Conservation (phyloP, 2,888 invertebrate genomes). For the Agrilus cyanescens region DNA sequence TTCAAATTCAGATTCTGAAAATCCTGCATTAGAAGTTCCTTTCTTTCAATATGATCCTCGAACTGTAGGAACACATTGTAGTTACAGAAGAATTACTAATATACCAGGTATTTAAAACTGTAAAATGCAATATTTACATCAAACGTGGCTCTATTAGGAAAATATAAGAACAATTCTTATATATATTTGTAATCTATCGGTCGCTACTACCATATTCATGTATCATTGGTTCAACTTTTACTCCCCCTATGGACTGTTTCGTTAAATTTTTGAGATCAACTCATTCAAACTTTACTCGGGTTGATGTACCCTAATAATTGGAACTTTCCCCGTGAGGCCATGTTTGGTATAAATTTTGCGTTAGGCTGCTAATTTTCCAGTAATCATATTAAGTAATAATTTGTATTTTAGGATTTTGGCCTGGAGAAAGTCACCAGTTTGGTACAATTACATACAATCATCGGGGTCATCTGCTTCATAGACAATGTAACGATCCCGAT, state of each 20-base stretch:
- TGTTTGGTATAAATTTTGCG: no score
- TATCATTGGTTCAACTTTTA: no score
- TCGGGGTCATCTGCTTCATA: slow-evolving; percentile 44
- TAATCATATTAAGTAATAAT: slow-evolving; percentile 4
- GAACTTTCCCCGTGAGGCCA: no score
- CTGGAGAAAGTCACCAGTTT: slow-evolving; percentile 66
- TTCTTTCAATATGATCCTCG: slow-evolving; percentile 49
- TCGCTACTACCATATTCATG: no score
- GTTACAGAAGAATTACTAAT: slow-evolving; percentile 49
- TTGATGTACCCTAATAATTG: no score
- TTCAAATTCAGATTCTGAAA: slow-evolving; percentile 42
- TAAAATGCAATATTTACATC: no score
- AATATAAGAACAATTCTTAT: no score
- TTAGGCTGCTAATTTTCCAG: slow-evolving; percentile 2
- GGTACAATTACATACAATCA: slow-evolving; percentile 65
- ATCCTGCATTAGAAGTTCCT: slow-evolving; percentile 45
- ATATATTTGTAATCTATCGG: no score
- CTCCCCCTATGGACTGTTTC: no score
- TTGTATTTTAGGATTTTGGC: slow-evolving; percentile 66
- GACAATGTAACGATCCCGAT: slow-evolving; percentile 39
- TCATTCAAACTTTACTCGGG: no score
- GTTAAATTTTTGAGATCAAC: no score
- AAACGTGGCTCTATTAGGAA: no score
- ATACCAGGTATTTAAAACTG: slow-evolving; percentile 52
- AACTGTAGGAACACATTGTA: slow-evolving; percentile 43